phyloP scores from a whole-genome alignment of 2,888 invertebrate species.

The Antitype chi region DNA sequence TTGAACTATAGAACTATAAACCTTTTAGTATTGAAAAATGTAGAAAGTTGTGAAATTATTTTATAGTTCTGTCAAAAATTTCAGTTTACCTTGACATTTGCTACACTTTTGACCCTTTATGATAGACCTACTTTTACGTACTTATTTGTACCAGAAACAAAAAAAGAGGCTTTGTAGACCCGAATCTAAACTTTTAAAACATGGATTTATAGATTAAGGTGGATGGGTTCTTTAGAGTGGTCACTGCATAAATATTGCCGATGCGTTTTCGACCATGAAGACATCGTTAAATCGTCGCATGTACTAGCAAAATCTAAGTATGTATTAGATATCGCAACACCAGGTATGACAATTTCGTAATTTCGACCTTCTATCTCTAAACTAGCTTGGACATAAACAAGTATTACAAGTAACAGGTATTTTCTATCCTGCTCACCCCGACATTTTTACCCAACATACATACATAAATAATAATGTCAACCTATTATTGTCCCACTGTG shows the following conservation, averaged over 20 bases:
- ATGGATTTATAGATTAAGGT: too few relatives aligned
- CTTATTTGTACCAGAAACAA: too few relatives aligned
- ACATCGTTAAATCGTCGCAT: background rate
- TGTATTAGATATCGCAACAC: background rate
- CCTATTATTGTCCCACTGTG: background rate
- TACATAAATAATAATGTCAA: background rate
- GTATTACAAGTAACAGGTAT: constrained; percentile 17
- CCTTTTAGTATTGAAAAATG: constrained; percentile 30
- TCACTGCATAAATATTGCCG: background rate
- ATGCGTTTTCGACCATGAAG: background rate
- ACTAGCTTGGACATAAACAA: constrained; percentile 6
- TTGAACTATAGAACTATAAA: constrained; percentile 39
- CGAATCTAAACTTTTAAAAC: too few relatives aligned
- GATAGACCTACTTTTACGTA: background rate
- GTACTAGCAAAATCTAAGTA: constrained; percentile 3
- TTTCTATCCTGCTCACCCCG: constrained; percentile 15
- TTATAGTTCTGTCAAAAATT: background rate
- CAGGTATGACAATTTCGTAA: constrained; percentile 18
- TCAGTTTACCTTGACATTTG: constrained; percentile 4
- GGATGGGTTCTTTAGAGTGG: background rate
- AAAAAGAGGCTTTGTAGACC: too few relatives aligned
- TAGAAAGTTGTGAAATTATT: constrained; percentile 38
- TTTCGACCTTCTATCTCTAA: constrained; percentile 16
- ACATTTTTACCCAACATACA: constrained; percentile 20
- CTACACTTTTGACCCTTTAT: background rate